A percentile compares a stretch with the other conserved stretches of the same genome.
phyloP scores from a whole-genome alignment of 2,113 vertebrate species.

The Manacus vitellinus region DNA sequence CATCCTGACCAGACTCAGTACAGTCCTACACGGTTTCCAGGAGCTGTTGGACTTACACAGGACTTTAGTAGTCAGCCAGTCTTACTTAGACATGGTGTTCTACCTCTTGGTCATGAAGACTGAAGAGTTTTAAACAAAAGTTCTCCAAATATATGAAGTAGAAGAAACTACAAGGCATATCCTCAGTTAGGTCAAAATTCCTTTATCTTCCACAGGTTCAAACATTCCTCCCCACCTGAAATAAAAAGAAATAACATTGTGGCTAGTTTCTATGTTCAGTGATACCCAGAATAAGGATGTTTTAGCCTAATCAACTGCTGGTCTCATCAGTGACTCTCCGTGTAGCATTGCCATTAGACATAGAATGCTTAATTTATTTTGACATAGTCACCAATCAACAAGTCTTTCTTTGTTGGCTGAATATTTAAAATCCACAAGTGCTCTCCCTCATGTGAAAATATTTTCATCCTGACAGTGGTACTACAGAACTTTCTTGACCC shows the following conservation, averaged over 20 bases:
- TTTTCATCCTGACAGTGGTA: neutral
- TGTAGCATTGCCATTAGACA: neutral
- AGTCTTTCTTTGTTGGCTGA: neutral
- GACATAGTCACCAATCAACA: neutral
- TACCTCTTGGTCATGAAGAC: neutral
- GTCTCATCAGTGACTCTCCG: neutral
- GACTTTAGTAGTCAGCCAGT: neutral
- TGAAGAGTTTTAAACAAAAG: neutral
- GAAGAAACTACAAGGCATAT: neutral
- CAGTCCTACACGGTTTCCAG: neutral
- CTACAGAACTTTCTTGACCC: neutral
- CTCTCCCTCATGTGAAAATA: neutral
- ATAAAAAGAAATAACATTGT: neutral
- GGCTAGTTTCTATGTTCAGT: neutral
- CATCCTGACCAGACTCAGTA: neutral
- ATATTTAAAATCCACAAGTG: neutral
- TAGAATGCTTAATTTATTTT: neutral
- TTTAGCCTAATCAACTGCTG: neutral
- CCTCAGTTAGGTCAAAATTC: neutral
- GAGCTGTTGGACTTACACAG: neutral
- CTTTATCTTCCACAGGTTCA: neutral
- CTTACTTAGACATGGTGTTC: neutral
- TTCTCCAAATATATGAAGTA: neutral
- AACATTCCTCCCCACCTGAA: neutral
- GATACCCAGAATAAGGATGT: neutral